Base-by-base conservation (phyloP, 2,113 vertebrate species). In the Vulpes vulpes region DNA sequence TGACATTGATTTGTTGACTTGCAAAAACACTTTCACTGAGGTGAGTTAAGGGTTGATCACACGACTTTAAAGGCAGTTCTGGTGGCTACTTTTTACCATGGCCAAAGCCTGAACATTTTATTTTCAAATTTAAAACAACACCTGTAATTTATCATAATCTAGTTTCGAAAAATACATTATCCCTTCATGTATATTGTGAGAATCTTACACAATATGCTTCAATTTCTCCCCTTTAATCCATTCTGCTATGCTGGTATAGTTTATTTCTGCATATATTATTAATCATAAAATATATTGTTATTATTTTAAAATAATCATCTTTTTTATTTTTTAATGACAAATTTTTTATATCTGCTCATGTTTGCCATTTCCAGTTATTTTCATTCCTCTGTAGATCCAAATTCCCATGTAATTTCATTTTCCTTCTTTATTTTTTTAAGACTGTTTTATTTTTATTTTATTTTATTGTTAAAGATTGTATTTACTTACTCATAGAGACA, bases 261-360 rank as follows among this genome's bases (percentile, higher is more conserved):
- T 91, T 97, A 95, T 91, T 91, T 93, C 22, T 88, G 53, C 51
- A 62, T 55, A 60, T 64, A 57, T 55, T 78, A 65, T 71, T 96
- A 92, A 74, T 74, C 82, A 35, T 11, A 64, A 80, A 81, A 89
- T 57, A 92, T 3, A 74, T 71, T 92, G 9, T 32, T 89, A 71
- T 93, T 62, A 67, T 59, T 85, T 95, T 96, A 67, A 94, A 91
- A 83, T 84, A 92, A 88, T 91, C 32, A 83, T 65, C 25, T 65
- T 60, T 82, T 92, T 30, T 3, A 9, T 43, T 83, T 85, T 91
- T 97, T 65, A 94, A 60, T 65, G 22, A 69, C 12, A 8, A 0
- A 0, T 32, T 22, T 73, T 94, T 53, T 51, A n/a, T 62, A 80
- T 51, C 91, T 92, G 71, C 49, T 82, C 4, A 30, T 74, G 65